Evolutionary conservation across 1,140 invertebrate species (phyloP).

Genomic region (Adoxophyes honmai): DNA sequence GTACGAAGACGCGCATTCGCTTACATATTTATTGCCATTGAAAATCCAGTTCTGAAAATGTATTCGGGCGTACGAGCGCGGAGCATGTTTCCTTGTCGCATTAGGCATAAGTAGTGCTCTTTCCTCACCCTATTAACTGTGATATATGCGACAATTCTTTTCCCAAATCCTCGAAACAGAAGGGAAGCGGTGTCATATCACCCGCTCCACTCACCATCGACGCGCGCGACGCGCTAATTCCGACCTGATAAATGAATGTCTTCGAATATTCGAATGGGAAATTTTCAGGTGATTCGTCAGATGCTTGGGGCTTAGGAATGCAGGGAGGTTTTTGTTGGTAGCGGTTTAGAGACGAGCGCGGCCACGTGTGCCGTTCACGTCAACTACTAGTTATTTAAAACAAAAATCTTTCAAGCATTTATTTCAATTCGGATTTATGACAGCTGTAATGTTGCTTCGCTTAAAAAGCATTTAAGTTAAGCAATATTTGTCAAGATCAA

Average conservation of each 20-base stretch:
- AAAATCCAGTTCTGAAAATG: conserved; percentile 61
- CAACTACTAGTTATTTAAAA: no score
- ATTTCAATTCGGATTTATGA: no score
- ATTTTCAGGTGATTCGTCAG: conserved; percentile 35
- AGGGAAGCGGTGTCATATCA: conserved; percentile 66
- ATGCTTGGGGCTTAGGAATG: conserved; percentile 5
- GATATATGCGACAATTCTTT: conserved; percentile 76
- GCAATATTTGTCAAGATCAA: not conserved
- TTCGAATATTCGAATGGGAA: conserved; percentile 49
- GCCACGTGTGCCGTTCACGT: no score
- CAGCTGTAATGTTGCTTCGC: no score
- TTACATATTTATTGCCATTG: conserved; percentile 66
- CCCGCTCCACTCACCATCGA: conserved; percentile 49
- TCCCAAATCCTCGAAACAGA: conserved; percentile 65
- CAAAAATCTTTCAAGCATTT: no score
- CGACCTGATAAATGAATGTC: conserved; percentile 63
- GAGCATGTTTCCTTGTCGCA: conserved; percentile 72
- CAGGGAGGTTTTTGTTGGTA: not conserved
- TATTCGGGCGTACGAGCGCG: conserved; percentile 55
- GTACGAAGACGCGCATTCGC: conserved; percentile 19
- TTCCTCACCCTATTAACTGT: conserved; percentile 74
- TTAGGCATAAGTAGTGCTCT: conserved; percentile 76
- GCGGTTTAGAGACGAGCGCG: not conserved
- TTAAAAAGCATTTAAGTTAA: no score
- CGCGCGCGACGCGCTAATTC: conserved; percentile 62